Base-by-base conservation (phyloP, 1,140 invertebrate species). In the Bombyx mandarina region DNA sequence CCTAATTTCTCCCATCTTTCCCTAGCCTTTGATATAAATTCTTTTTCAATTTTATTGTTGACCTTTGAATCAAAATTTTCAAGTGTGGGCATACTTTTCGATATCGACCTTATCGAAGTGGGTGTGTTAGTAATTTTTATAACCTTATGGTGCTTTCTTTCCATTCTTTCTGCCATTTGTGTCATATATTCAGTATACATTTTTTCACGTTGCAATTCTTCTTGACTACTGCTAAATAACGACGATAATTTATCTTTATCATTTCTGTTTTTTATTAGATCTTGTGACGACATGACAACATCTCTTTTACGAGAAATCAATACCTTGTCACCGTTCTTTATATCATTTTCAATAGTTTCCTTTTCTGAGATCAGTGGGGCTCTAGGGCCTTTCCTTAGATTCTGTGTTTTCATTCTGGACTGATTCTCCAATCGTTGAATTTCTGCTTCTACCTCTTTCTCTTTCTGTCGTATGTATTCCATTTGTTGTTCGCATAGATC, bases 121-220 rank as follows among this genome's bases (percentile, higher is more conserved):
- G 61, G 71, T 51, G 75, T 67, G 57, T 79, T 77, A 3, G 88
- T 90, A 52, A 96, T 91, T 86, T 94, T 94, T 12, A 96, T 92
- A 10, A 95, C 89, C 79, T 94, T 95, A 43, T 93, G 91, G 52
- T 93, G 90, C 56, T 92, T 93, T 43, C 94, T 89, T 71, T 95
- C 91, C 63, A 93, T 91, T n/a, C 94, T 89, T 79, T 94, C 93
- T 1, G 92, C 89, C 54, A 96, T 91, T 86, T 95, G 93, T 68
- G 90, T 88, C 75, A 94, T 91, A 79, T 95, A 96, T 79, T 96
- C 95, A 60, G 93, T 90, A 73, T 94, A 95, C 94, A 96, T 95
- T 74, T 91, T 89, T 61, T 93, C 91, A 7, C 93, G 89, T 22
- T 77, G 66, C 71, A 95, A 91, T 45, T 90, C 89, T 79, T 95